These are phyloP conservation scores for Mastomys natalensis DNA, from an alignment of 2,113 vertebrate species.

Conservation along the genomic window DNA sequence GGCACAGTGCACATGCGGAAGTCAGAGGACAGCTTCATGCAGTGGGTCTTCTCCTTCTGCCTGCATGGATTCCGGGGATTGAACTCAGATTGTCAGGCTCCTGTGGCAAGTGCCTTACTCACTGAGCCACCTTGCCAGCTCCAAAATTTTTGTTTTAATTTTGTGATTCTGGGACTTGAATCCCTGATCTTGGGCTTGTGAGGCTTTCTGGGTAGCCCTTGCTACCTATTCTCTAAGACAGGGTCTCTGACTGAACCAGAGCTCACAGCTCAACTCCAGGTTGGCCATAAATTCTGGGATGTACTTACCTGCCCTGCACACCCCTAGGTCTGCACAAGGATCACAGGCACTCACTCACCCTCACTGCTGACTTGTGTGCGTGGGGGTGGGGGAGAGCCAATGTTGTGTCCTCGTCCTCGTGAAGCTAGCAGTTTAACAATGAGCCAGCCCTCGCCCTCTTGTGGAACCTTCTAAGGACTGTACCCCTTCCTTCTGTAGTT, in stretches of 20 bases:
- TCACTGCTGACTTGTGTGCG: neutral
- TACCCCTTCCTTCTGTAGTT: neutral
- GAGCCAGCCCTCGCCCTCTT: neutral
- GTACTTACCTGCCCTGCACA: neutral
- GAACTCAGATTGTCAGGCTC: neutral
- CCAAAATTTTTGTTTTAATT: neutral
- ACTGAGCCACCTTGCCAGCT: neutral
- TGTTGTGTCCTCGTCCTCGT: neutral
- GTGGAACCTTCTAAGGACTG: neutral
- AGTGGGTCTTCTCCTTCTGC: too few relatives aligned
- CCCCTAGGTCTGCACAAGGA: neutral
- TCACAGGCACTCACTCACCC: neutral
- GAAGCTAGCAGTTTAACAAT: neutral
- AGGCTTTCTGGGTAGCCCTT: neutral
- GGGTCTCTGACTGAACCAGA: neutral
- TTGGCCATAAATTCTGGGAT: neutral
- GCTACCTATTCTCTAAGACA: too few relatives aligned
- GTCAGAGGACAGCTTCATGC: neutral
- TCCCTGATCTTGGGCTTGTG: neutral
- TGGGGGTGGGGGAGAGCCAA: too few relatives aligned
- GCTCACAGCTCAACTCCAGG: neutral
- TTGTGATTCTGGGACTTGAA: neutral
- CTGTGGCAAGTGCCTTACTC: too few relatives aligned
- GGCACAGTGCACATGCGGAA: neutral
- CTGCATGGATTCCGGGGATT: too few relatives aligned